Conservation (phyloP, 2,113 vertebrate species). For the Balaeniceps rex region DNA sequence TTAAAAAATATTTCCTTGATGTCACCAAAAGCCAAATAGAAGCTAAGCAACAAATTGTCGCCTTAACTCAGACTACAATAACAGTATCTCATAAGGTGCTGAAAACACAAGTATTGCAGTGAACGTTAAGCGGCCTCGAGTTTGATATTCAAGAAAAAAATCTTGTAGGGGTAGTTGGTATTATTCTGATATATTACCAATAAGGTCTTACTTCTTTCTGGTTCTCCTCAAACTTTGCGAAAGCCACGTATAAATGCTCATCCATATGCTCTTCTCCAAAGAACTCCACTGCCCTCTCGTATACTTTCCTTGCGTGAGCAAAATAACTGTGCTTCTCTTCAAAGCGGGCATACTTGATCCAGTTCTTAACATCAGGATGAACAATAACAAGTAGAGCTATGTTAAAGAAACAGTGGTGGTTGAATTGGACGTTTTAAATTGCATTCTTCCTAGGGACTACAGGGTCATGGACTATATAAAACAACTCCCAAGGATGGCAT, state of each 20-base stretch:
- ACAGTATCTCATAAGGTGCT: neutral
- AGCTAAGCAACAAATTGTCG: neutral
- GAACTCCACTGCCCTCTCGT: conserved; percentile 92
- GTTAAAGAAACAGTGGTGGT: conserved; percentile 70
- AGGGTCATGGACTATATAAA: neutral
- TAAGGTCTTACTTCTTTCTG: conserved; percentile 87
- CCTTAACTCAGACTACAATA: neutral
- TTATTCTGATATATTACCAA: neutral
- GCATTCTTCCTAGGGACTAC: neutral
- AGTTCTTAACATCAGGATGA: conserved; percentile 96
- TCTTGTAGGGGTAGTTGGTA: neutral
- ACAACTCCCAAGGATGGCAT: neutral
- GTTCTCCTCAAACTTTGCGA: conserved; percentile 94
- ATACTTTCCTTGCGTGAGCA: conserved; percentile 89
- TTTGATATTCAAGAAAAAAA: neutral
- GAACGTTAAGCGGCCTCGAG: neutral
- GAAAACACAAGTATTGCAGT: neutral
- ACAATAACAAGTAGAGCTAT: conserved; percentile 85
- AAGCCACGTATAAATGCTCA: conserved; percentile 92
- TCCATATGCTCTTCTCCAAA: conserved; percentile 92
- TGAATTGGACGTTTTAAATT: neutral
- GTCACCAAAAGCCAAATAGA: neutral
- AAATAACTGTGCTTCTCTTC: conserved; percentile 95
- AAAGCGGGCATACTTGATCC: conserved; percentile 98
- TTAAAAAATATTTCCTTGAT: neutral